Evolutionary conservation across 2,113 vertebrate species (phyloP).

Genomic region (Ctenodactylus gundi): DNA sequence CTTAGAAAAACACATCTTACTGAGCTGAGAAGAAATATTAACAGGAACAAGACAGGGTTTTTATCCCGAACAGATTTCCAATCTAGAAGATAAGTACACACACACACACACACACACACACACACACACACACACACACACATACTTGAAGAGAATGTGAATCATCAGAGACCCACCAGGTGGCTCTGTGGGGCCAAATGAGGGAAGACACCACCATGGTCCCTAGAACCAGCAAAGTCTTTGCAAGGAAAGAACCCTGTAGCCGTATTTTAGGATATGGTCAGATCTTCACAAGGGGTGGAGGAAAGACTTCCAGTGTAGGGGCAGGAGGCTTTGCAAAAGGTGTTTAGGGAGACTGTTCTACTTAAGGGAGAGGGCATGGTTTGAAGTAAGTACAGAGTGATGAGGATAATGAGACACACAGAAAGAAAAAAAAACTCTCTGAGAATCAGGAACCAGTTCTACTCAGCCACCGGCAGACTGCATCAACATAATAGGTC

Average conservation of each 20-base stretch:
- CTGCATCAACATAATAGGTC: not conserved
- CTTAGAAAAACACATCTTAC: not conserved
- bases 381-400: not conserved
- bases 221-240: not conserved
- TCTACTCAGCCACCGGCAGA: not conserved
- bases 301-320: not conserved
- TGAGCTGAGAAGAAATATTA: not conserved
- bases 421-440: not conserved
- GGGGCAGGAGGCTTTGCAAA: not conserved
- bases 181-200: not conserved
- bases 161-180: not conserved
- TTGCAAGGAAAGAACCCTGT: not conserved
- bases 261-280: not conserved
- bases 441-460: not conserved
- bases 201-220: not conserved
- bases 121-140: no score
- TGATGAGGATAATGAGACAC: not conserved
- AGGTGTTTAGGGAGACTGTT: not conserved
- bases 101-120: no score
- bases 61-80: not conserved
- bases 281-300: not conserved
- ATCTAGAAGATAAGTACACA: not conserved
- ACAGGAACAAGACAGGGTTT: not conserved
- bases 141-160: not conserved
- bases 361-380: not conserved